Evolutionary conservation across 2,797 vertebrate genomes (phyloP), one percentile per base, ranked within the genome.

Genomic region (Anguilla megastoma): DNA sequence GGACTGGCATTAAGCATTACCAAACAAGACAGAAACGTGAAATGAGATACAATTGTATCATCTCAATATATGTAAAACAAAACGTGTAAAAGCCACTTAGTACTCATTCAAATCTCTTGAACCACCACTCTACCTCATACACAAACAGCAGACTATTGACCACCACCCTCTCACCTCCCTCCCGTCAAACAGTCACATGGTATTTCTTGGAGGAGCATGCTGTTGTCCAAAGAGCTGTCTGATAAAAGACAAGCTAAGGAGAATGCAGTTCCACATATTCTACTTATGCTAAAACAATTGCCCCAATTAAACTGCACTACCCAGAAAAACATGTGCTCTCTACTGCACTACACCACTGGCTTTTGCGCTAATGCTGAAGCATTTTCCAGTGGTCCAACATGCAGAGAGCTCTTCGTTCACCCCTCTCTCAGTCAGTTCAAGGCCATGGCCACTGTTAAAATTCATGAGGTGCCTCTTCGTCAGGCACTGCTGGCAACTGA

Each of bases 361-460:
- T 50, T 45, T 82, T 50, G 9, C 24, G 9, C 45, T 10, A n/a
- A 82, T n/a, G 45, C 45, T 48, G 18, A 82, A 45, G 79, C 24
- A 12, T 82, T 48, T 48, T 45, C 45, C 79, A 82, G 18, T 82
- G 79, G 79, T 48, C 41, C 45, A 82, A n/a, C 21, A 82, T n/a
- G 41, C 79, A 50, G 41, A 82, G 79, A n/a, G 79, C 45, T 82
- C 41, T 50, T 82, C 50, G 60, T 54, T 48, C 60, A 84, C 69
- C 24, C 52, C 50, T 89, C 63, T 14, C 85, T 90, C 91, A 93
- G 93, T 94, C 93, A 91, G 90, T 92, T 94, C 92, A 93, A 93
- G 93, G 95, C 94, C 91, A 93, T 91, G 93, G 92, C 93, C 92
- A 94, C 94, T 92, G 95, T 95, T 95, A 94, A 95, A 95, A 96